Conservation (phyloP, 2,888 invertebrate species). For the Augochlorella aurata region DNA sequence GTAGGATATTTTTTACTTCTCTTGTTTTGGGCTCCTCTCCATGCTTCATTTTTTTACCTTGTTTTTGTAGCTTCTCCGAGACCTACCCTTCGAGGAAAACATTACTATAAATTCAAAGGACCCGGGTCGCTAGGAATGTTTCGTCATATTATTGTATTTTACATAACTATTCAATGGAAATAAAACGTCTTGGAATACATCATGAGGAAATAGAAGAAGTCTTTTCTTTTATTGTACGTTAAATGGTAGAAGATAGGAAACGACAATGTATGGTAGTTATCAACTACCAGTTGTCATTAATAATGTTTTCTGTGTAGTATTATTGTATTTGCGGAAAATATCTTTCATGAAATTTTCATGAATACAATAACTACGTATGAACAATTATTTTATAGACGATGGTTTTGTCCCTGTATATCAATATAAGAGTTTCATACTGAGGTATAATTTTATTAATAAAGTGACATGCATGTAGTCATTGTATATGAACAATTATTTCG, state of each 20-base stretch:
- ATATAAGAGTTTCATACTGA: no score
- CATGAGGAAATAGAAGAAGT: background rate
- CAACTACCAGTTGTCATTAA: background rate
- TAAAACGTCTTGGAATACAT: background rate
- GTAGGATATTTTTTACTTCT: conserved; percentile 62
- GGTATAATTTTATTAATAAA: background rate
- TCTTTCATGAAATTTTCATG: background rate
- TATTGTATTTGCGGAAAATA: background rate
- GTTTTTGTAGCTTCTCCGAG: conserved; percentile 25
- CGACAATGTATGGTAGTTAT: background rate
- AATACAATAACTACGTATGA: no score
- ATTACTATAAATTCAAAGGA: conserved; percentile 2
- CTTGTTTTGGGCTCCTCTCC: conserved; percentile 60
- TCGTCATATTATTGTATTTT: background rate
- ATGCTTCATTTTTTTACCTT: conserved; percentile 24
- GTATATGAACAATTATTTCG: no score
- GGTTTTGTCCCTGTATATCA: no score
- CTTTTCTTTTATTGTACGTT: background rate
- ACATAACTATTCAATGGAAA: background rate
- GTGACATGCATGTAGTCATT: no score
- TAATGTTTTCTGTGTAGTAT: background rate
- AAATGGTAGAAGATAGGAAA: background rate
- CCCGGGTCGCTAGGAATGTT: background rate
- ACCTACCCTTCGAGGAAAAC: background rate
- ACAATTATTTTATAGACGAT: no score